Conservation (phyloP, 2,888 invertebrate genomes). For the Aleiodes leptofemur region DNA sequence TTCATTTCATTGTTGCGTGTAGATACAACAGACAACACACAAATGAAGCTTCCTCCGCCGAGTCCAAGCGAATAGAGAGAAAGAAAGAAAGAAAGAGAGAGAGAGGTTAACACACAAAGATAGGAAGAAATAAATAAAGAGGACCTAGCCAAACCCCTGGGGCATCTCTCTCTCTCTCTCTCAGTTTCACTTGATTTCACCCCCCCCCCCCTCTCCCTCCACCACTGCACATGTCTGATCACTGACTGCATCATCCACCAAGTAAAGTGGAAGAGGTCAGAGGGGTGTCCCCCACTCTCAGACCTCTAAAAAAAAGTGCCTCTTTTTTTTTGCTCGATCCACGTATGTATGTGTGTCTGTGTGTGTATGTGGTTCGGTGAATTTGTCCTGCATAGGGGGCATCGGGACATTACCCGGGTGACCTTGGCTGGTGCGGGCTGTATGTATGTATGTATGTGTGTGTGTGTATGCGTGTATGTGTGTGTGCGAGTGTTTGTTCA, state of each 20-base stretch:
- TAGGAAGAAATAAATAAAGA: slow-evolving; percentile 35
- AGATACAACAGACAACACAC: background rate
- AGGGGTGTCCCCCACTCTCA: slow-evolving; percentile 21
- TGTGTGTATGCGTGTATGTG: background rate
- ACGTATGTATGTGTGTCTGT: slow-evolving; percentile 11
- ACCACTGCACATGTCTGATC: background rate
- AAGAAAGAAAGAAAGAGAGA: too few relatives aligned
- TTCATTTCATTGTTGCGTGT: slow-evolving; percentile 8
- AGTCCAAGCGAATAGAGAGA: background rate
- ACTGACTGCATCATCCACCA: slow-evolving; percentile 33
- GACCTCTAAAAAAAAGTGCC: background rate
- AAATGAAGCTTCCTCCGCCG: background rate
- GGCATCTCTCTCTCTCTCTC: slow-evolving; percentile 22
- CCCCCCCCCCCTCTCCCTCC: background rate
- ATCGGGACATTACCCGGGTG: slow-evolving; percentile 75
- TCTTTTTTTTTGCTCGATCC: slow-evolving; percentile 22
- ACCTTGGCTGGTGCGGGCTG: slow-evolving; percentile 70
- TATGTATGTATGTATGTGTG: too few relatives aligned
- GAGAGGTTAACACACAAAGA: background rate
- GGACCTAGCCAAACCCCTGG: slow-evolving; percentile 27
- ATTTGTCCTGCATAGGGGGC: slow-evolving; percentile 75
- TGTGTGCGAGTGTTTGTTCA: slow-evolving; percentile 67
- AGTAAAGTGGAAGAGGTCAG: slow-evolving; percentile 32
- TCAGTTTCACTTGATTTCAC: slow-evolving; percentile 4
- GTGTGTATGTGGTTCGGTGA: slow-evolving; percentile 57